Evolutionary conservation across 2,888 invertebrate genomes (phyloP), one percentile per base, ranked within the genome.

Genomic region (Ornithoptera priamus): DNA sequence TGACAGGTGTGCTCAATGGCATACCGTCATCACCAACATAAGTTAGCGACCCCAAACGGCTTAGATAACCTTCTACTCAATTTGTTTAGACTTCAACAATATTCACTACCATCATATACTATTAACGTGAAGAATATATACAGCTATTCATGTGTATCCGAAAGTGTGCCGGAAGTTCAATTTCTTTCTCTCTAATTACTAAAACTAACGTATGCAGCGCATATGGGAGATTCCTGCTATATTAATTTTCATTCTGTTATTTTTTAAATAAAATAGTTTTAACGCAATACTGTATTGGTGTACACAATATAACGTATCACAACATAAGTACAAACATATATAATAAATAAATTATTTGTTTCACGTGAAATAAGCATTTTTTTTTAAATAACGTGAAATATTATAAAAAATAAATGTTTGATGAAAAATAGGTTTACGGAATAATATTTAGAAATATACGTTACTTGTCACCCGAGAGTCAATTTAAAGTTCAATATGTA

Each of bases 1-100:
- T 78, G 82, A 82, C 87, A 86, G 85, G 85, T 85, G 86, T 77
- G 78, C 75, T 66, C 68, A 72, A 71, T 70, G 67, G 65, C 56
- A 65, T 63, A 73, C 63, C 74, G 73, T 74, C 77, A 76, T 74
- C 75, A 74, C 74, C 57, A 69, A 46, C 71, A 68, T 71, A 72
- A 75, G 73, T 72, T 69, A 66, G 66, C 74, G 71, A 71, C 72
- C 73, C 70, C 69, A 72, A 30, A 50, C 61, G 46, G n/a, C n/a
- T n/a, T 42, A 22, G 62, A 58, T 69, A 70, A 68, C 50, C 58
- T 46, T 42, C 62, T 65, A 24, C 59, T 69, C 65, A 62, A 20
- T 63, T 62, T 59, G 56, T 71, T 65, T 71, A 39, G 22, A 61
- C 56, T 50, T 50, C 20, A 56, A 66, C 59, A 50, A 50, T 69